Conservation (phyloP, 2,888 invertebrate genomes). For the Bimastos eiseni region DNA sequence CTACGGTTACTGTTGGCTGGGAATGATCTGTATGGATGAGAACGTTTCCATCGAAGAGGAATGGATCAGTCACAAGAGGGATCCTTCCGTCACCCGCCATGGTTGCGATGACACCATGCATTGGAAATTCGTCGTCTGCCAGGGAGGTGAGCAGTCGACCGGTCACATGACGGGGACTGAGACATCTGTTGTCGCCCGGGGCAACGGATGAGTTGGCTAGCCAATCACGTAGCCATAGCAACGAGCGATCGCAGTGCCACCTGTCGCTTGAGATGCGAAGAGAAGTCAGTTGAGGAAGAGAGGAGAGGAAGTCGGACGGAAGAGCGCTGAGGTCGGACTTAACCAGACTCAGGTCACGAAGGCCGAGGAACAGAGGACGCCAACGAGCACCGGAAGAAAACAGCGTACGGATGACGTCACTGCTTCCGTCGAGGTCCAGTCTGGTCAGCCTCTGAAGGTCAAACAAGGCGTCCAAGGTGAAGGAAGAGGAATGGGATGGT, state of each 20-base stretch:
- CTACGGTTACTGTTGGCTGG: neutral
- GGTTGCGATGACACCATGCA: neutral
- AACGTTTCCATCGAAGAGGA: neutral
- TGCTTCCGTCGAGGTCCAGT: conserved; percentile 22
- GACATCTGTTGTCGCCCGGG: neutral
- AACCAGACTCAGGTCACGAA: conserved; percentile 18
- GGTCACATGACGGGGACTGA: neutral
- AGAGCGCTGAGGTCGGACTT: neutral
- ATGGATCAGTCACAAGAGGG: neutral
- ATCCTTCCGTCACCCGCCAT: neutral
- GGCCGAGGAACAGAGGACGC: neutral
- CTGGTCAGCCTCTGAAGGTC: neutral
- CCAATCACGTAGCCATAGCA: conserved; percentile 26
- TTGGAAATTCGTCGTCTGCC: neutral
- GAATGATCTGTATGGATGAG: neutral
- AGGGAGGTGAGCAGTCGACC: neutral
- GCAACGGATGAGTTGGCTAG: neutral
- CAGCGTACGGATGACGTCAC: neutral
- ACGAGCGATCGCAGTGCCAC: conserved; percentile 65
- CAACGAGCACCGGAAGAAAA: neutral
- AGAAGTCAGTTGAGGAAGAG: neutral
- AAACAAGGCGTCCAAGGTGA: neutral
- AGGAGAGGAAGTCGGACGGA: neutral
- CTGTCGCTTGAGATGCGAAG: conserved; percentile 56
- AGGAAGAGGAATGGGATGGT: neutral